Conservation (phyloP, 1,140 invertebrate species). For the Pogonomyrmex californicus region DNA sequence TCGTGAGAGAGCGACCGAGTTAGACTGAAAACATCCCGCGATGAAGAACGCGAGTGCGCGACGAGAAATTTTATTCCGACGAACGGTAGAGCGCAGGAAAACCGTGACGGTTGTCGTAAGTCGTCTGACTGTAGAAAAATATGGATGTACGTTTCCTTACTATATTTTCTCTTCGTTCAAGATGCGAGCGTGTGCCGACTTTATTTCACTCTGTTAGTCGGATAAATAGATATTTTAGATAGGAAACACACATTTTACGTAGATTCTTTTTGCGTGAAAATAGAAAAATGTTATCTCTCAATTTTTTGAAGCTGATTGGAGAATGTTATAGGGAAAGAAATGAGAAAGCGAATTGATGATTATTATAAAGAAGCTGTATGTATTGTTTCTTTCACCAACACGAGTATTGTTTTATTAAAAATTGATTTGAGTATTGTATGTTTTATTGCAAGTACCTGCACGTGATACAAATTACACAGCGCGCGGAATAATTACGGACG, state of each 20-base stretch:
- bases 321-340: neutral
- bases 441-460: conserved; percentile 30
- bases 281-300: neutral
- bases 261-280: neutral
- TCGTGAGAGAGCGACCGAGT: conserved; percentile 49
- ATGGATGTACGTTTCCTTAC: conserved; percentile 23
- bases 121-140: conserved; percentile 38
- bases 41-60: conserved; percentile 31
- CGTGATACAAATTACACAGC: conserved; percentile 57
- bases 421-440: conserved; percentile 24
- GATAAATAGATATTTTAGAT: conserved; percentile 19
- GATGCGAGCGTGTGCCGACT: neutral
- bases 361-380: neutral
- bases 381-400: neutral
- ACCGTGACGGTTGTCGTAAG: conserved; percentile 33
- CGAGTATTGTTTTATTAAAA: conserved; percentile 36
- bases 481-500: conserved; percentile 61
- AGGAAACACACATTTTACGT: neutral
- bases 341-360: neutral
- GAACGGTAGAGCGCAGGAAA: conserved; percentile 16
- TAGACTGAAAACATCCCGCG: conserved; percentile 51
- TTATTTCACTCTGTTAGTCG: neutral
- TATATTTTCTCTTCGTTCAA: conserved; percentile 21
- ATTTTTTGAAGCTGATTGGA: conserved; percentile 2
- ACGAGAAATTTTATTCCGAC: conserved; percentile 48